phyloP scores from a whole-genome alignment of 1,140 invertebrate genomes.

The Mycetomoellerius zeteki region DNA sequence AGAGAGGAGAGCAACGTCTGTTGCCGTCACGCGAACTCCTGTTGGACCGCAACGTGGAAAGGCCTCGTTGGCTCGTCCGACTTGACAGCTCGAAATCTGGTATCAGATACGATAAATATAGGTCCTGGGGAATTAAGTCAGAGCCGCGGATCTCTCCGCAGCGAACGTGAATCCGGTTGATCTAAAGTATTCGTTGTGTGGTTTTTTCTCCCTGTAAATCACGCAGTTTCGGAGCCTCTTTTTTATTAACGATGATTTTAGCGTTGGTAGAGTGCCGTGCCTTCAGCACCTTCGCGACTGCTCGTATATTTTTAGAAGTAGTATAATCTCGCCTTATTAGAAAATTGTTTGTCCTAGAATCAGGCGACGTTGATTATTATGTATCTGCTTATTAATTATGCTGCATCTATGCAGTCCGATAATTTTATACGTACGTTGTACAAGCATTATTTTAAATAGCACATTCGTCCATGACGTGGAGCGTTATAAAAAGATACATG shows the following conservation, averaged over 20 bases:
- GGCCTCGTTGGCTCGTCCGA: slow-evolving; percentile 71
- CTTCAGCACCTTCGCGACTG: slow-evolving; percentile 6
- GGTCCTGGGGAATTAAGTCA: slow-evolving; percentile 60
- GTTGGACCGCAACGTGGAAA: slow-evolving; percentile 47
- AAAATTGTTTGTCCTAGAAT: not conserved
- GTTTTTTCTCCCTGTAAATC: slow-evolving; percentile 5
- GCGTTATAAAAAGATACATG: too few relatives aligned
- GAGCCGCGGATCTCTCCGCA: slow-evolving; percentile 19
- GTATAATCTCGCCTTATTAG: not conserved
- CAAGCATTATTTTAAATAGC: not conserved
- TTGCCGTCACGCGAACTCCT: slow-evolving; percentile 68
- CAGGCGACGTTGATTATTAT: slow-evolving; percentile 13
- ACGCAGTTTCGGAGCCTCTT: not conserved
- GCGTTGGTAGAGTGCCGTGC: not conserved
- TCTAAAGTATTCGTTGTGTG: not conserved
- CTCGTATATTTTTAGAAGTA: not conserved
- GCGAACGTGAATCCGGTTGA: slow-evolving; percentile 12
- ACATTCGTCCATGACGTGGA: too few relatives aligned
- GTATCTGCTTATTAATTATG: not conserved
- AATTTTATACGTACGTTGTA: not conserved
- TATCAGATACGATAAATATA: slow-evolving; percentile 62
- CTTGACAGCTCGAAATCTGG: slow-evolving; percentile 76
- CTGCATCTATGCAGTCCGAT: not conserved
- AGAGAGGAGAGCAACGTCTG: slow-evolving; percentile 39
- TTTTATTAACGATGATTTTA: slow-evolving; percentile 1